These are phyloP conservation scores for Rhagium mordax DNA, from an alignment of 2,888 invertebrate genomes.

Conservation along the genomic window DNA sequence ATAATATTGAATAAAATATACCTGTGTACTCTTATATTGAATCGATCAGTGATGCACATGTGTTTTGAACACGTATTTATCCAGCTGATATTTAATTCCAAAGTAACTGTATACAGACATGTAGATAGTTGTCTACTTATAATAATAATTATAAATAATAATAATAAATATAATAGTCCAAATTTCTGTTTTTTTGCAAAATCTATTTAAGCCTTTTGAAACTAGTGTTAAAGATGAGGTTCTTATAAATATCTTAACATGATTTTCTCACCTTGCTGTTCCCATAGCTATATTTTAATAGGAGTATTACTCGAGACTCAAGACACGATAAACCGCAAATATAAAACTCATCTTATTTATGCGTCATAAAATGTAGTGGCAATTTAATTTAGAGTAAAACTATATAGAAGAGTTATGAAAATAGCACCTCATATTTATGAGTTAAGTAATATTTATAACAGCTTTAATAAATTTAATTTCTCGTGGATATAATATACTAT, in stretches of 20 bases:
- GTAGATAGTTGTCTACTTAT: too few species aligned
- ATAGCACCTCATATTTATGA: constrained; percentile 39
- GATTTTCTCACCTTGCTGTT: background rate
- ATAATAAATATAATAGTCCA: too few species aligned
- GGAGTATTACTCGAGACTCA: background rate
- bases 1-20: too few species aligned
- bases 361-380: background rate
- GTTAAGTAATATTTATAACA: constrained; percentile 35
- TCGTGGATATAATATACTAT: constrained; percentile 35
- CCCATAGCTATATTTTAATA: background rate
- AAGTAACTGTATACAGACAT: too few species aligned
- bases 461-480: constrained; percentile 40
- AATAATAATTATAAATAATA: too few species aligned
- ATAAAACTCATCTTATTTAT: background rate
- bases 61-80: too few species aligned
- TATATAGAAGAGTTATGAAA: constrained; percentile 11
- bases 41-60: too few species aligned
- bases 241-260: background rate
- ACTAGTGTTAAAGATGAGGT: too few species aligned
- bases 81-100: too few species aligned
- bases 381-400: background rate
- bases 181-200: too few species aligned
- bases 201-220: too few species aligned
- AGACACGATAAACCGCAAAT: background rate
- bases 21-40: too few species aligned